Conservation (phyloP, 2,113 vertebrate genomes). For the Chionis minor region DNA sequence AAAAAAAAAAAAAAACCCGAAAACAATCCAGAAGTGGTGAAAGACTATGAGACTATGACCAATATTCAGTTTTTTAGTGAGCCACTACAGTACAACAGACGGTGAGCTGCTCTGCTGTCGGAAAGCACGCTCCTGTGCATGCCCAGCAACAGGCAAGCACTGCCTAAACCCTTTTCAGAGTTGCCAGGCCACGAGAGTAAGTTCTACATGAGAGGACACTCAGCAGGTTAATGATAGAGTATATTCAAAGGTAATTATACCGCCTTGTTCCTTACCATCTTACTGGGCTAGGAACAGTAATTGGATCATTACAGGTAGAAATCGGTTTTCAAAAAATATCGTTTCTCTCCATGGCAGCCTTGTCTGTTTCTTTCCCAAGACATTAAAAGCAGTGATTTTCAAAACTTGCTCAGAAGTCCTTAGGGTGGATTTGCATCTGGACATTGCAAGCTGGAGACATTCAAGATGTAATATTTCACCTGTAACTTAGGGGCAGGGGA, state of each 20-base stretch:
- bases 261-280: background rate
- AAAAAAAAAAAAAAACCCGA: background rate
- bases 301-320: background rate
- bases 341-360: background rate
- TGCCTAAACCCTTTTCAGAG: background rate
- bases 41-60: background rate
- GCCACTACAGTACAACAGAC: background rate
- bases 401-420: background rate
- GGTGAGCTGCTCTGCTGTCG: background rate
- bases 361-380: background rate
- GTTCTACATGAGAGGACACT: background rate
- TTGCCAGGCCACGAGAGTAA: fast-evolving
- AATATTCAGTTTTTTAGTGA: background rate
- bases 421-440: background rate
- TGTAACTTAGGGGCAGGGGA: fast-evolving
- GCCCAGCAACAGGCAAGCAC: background rate
- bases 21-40: background rate
- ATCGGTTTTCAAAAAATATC: background rate
- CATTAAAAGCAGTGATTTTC: background rate
- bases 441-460: background rate
- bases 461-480: background rate
- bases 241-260: background rate
- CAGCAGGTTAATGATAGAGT: background rate
- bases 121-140: fast-evolving
- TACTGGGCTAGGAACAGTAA: background rate